Conservation (phyloP, 2,797 vertebrate genomes). For the Acanthopagrus latus region DNA sequence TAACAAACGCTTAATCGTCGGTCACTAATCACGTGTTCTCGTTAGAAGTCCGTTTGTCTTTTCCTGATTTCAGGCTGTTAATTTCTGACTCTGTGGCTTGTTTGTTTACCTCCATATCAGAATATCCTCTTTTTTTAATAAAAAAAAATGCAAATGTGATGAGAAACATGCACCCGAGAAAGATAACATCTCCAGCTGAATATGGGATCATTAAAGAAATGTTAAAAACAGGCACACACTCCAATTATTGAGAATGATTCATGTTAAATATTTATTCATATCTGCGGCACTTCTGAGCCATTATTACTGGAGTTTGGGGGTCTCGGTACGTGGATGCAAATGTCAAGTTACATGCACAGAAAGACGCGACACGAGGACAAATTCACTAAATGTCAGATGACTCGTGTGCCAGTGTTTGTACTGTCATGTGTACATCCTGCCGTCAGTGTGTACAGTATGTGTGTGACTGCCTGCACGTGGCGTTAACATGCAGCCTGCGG, state of each 20-base stretch:
- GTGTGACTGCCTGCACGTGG: conserved; percentile 3
- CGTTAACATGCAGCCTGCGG: neutral
- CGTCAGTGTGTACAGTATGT: neutral
- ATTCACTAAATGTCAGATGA: conserved; percentile 11
- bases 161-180: neutral
- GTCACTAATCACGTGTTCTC: neutral
- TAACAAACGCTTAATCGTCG: neutral
- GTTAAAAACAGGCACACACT: no score
- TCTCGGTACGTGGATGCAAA: neutral
- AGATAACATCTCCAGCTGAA: neutral
- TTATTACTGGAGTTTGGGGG: neutral
- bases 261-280: no score
- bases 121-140: neutral
- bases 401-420: neutral
- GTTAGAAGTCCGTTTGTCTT: neutral
- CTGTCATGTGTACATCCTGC: neutral
- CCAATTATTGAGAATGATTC: no score
- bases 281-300: conserved; percentile 1
- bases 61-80: neutral
- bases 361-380: neutral
- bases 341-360: neutral
- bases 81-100: neutral
- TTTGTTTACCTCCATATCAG: neutral
- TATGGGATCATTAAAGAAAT: no score
- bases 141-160: no score